Percentiles rank a stretch among this genome's conserved stretches.
Evolutionary conservation across 2,888 invertebrate genomes (phyloP).

Genomic region (Drosophila neonasuta): DNA sequence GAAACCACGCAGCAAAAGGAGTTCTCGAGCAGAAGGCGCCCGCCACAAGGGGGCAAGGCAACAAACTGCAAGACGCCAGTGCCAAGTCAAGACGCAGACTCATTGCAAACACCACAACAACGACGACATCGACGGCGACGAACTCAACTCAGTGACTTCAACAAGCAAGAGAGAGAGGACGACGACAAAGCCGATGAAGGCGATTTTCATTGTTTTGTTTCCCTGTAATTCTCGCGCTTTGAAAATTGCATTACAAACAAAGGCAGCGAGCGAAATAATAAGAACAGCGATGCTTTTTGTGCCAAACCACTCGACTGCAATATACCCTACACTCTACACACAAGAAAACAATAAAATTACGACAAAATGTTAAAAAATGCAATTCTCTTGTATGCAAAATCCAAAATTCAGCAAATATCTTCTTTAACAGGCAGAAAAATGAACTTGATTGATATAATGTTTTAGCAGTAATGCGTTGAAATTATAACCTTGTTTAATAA

Average conservation of each 20-base stretch:
- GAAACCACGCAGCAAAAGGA: slow-evolving; percentile 1
- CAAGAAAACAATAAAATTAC: neutral
- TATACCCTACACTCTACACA: slow-evolving; percentile 25
- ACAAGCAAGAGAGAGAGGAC: slow-evolving; percentile 7
- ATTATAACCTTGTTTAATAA: slow-evolving; percentile 1
- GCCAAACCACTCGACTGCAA: slow-evolving; percentile 13
- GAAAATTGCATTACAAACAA: slow-evolving; percentile 79
- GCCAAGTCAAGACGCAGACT: slow-evolving; percentile 63
- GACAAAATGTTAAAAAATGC: neutral
- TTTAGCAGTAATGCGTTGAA: slow-evolving; percentile 7
- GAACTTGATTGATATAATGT: neutral
- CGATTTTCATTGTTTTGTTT: slow-evolving; percentile 74
- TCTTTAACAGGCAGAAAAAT: neutral
- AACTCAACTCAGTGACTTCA: neutral
- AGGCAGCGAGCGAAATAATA: slow-evolving; percentile 47
- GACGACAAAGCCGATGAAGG: slow-evolving; percentile 42
- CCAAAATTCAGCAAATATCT: neutral
- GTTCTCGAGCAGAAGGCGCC: slow-evolving; percentile 44
- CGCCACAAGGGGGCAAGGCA: slow-evolving; percentile 17
- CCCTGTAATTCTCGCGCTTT: slow-evolving; percentile 76
- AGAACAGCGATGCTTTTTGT: neutral
- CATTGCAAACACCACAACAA: slow-evolving; percentile 59
- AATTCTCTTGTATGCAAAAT: too few relatives aligned
- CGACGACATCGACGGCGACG: neutral
- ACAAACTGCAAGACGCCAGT: slow-evolving; percentile 48